Percentiles rank a stretch among this genome's conserved stretches.
Evolutionary conservation across 2,888 invertebrate species (phyloP).

Genomic region (Apotomis turbidana): DNA sequence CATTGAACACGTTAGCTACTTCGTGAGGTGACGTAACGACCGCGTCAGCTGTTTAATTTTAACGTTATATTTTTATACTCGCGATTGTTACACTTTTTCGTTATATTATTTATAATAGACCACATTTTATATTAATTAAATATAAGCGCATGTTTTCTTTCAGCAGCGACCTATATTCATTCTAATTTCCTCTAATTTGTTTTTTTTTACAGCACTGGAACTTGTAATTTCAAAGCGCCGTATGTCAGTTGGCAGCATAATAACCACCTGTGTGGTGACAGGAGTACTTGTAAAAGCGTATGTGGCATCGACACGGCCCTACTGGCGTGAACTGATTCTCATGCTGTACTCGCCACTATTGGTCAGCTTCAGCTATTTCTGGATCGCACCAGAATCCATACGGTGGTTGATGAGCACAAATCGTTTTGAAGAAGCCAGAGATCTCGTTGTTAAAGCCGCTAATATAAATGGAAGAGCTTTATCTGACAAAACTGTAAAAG

Average conservation of each 20-base stretch:
- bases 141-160: no score
- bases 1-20: no score
- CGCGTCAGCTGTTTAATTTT: not conserved
- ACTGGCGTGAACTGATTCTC: slow-evolving; percentile 85
- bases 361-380: slow-evolving; percentile 57
- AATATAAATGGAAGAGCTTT: slow-evolving; percentile 40
- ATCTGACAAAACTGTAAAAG: slow-evolving; percentile 37
- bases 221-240: slow-evolving; percentile 86
- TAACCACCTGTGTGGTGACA: slow-evolving; percentile 85
- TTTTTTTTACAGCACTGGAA: slow-evolving; percentile 82
- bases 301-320: slow-evolving; percentile 82
- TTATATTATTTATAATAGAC: no score
- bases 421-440: slow-evolving; percentile 67
- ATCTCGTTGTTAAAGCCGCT: slow-evolving; percentile 80
- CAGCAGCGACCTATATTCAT: no score
- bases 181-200: not conserved
- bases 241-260: slow-evolving; percentile 84
- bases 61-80: not conserved
- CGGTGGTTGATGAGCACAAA: no score
- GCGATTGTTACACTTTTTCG: no score
- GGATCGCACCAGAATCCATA: no score
- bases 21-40: not conserved
- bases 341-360: slow-evolving; percentile 85
- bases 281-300: slow-evolving; percentile 85
- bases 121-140: no score